Percentiles rank a stretch among this genome's conserved stretches.
Evolutionary conservation across 2,888 invertebrate genomes (phyloP).

Genomic region (Coleophora flavipennella): DNA sequence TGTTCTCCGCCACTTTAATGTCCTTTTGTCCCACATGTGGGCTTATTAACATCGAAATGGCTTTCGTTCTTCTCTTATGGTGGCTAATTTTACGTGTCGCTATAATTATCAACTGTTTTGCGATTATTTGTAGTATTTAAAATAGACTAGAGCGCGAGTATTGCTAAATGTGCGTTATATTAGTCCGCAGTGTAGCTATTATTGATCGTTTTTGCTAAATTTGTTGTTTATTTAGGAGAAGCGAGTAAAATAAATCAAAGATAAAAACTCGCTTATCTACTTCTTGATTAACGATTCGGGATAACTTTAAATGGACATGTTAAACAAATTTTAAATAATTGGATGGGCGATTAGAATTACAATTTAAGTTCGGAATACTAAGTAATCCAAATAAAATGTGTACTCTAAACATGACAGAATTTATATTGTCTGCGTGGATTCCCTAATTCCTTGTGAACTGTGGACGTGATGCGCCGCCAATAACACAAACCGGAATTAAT

Average conservation of each 20-base stretch:
- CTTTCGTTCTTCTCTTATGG: conserved; percentile 26
- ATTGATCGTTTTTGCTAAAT: no score
- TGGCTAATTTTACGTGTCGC: conserved; percentile 29
- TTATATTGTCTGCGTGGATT: conserved; percentile 49
- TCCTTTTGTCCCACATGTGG: conserved; percentile 40
- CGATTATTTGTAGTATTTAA: conserved; percentile 16
- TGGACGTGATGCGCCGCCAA: conserved; percentile 66
- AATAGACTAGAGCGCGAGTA: background rate
- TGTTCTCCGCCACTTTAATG: conserved; percentile 48
- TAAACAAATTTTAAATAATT: no score
- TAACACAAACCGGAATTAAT: conserved; percentile 64
- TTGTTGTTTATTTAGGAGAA: no score
- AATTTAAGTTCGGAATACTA: conserved; percentile 62
- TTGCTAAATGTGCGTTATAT: no score
- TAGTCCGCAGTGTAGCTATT: no score
- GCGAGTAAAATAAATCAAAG: no score
- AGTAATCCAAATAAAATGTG: conserved; percentile 72
- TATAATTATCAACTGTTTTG: conserved; percentile 18
- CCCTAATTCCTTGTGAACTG: conserved; percentile 65
- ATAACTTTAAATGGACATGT: no score
- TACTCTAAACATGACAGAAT: conserved; percentile 56
- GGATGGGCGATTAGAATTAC: conserved; percentile 40
- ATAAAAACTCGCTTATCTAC: no score
- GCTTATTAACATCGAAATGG: conserved; percentile 40
- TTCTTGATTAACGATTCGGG: no score